Evolutionary conservation across 2,113 vertebrate genomes (phyloP).

Genomic region (Atherinomorus stipes): DNA sequence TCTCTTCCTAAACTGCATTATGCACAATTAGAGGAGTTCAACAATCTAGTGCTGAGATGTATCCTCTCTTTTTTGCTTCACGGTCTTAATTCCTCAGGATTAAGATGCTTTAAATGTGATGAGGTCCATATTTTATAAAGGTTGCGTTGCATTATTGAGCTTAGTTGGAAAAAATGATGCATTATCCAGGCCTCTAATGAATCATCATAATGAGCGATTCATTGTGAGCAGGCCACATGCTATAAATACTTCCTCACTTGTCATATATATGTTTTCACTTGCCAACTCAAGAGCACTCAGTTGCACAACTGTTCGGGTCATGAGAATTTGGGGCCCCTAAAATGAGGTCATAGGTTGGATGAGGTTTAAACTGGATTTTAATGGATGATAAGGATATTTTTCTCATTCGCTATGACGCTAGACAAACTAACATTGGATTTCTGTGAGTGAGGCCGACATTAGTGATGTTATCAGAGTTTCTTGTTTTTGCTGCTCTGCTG

Average conservation of each 20-base stretch:
- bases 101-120: not conserved
- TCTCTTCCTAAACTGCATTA: too few relatives aligned
- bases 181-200: conserved; percentile 20
- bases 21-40: not conserved
- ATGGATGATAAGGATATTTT: not conserved
- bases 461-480: not conserved
- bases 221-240: not conserved
- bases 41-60: not conserved
- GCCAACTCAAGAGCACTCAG: not conserved
- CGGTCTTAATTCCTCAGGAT: not conserved
- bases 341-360: not conserved
- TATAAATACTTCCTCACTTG: not conserved
- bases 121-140: not conserved
- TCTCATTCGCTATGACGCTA: not conserved
- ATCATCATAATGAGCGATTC: conserved; percentile 23
- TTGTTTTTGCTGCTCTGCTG: not conserved
- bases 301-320: not conserved
- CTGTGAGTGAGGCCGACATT: not conserved
- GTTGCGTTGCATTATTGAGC: not conserved
- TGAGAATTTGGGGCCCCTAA: not conserved
- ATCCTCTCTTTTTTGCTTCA: not conserved
- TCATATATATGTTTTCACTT: not conserved
- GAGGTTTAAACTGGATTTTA: not conserved
- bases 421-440: not conserved
- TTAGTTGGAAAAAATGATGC: not conserved